Evolutionary conservation across 1,140 invertebrate genomes (phyloP), one percentile per base, ranked within the genome.

Genomic region (Babylonia areolata): DNA sequence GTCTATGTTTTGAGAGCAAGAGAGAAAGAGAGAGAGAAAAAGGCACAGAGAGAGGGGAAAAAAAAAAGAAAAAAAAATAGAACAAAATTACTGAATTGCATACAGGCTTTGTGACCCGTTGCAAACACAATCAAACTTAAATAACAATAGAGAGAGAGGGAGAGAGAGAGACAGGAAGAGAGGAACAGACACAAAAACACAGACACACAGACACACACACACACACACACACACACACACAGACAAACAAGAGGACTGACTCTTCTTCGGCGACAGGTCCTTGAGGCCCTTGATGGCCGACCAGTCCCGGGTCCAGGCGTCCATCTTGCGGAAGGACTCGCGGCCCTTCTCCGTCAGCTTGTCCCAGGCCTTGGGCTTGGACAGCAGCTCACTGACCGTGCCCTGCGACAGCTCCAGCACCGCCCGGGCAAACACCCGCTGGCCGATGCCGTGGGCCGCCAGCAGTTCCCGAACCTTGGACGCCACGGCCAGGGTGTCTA

Each of bases 331-430:
- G 94, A 99, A 99, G 86, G 98, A 99, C 94, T 99, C 99, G 37
- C 99, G 95, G 17, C 99, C 99, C 95, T 99, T 99, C 95, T 99
- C 99, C 35, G 99, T 99, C 89, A 99, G 95, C 94, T 99, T 99
- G 95, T 99, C 98, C 99, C 99, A 99, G 0, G 98, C 98, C 93
- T 99, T 99, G 2, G 99, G 99, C 94, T 99, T 99, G 81, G 98
- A 99, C 33, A 99, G 95, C 84, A 99, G 95, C 95, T 99, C 99
- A 86, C 98, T 99, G 35, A 99, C 98, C 12, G 99, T 99, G 40
- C 99, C 99, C 94, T 99, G 96, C 15, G 98, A 99, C 71, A 99
- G 95, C 0, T 99, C 98, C 75, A 99, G 96, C 11, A 99, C 98
- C 94, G 99, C 99, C 94, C 99, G 99, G 91, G 99, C 99, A 95